These are phyloP conservation scores for Caerostris darwini DNA, from an alignment of 1,140 invertebrate genomes.

Conservation along the genomic window DNA sequence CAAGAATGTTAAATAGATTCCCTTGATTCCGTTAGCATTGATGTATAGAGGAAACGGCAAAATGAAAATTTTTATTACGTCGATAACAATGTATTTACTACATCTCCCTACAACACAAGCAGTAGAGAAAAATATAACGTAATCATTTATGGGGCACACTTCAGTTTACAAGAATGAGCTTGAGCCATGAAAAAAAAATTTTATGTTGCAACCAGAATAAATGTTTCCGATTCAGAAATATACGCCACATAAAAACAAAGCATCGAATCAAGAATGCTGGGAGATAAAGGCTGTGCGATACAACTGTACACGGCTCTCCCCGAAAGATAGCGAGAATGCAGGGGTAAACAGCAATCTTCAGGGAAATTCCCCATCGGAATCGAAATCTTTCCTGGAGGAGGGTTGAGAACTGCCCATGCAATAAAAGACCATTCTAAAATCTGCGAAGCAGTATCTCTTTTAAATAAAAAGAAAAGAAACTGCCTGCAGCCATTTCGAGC, in stretches of 20 bases:
- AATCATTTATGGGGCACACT: too few species aligned
- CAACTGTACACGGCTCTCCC: not conserved
- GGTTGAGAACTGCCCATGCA: not conserved
- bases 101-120: too few species aligned
- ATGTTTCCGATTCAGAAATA: not conserved
- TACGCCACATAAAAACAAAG: not conserved
- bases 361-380: constrained; percentile 32
- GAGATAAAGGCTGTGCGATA: not conserved
- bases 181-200: not conserved
- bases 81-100: too few species aligned
- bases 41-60: too few species aligned
- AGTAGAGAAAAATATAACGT: too few species aligned
- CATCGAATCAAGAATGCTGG: not conserved
- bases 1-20: too few species aligned
- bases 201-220: not conserved
- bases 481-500: constrained; percentile 41
- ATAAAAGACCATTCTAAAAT: constrained; percentile 46
- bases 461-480: constrained; percentile 35
- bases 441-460: constrained; percentile 44
- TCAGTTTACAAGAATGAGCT: too few species aligned
- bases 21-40: too few species aligned
- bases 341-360: constrained; percentile 32
- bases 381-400: constrained; percentile 1
- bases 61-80: too few species aligned
- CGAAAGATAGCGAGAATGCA: not conserved